Conservation (phyloP, 2,113 vertebrate genomes). For the Halcyon senegalensis region DNA sequence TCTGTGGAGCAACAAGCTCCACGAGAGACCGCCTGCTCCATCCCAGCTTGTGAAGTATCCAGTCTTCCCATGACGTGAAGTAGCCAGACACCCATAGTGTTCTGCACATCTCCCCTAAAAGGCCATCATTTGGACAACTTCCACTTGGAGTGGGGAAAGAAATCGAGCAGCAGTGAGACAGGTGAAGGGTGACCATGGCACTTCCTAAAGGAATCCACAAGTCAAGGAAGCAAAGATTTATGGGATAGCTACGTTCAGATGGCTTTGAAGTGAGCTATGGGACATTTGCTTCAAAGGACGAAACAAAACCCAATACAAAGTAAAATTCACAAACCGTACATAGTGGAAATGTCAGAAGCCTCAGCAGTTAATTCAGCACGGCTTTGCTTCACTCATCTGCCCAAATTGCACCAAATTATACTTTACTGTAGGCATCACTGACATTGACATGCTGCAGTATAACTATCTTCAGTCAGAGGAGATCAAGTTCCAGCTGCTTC, state of each 20-base stretch:
- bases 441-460: neutral
- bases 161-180: neutral
- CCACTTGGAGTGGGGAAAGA: neutral
- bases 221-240: neutral
- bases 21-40: fast-evolving
- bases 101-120: neutral
- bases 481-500: neutral
- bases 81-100: neutral
- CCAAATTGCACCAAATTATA: neutral
- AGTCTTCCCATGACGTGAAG: neutral
- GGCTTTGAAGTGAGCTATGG: neutral
- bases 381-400: neutral
- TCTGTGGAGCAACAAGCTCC: neutral
- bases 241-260: neutral
- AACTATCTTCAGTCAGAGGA: neutral
- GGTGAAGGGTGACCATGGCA: neutral
- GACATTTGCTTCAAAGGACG: neutral
- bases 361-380: neutral
- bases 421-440: neutral
- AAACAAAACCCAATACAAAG: neutral
- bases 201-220: neutral
- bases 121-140: neutral
- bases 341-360: neutral
- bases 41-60: neutral
- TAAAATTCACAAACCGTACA: neutral